phyloP scores from a whole-genome alignment of 2,113 vertebrate species.

The Promerops cafer region DNA sequence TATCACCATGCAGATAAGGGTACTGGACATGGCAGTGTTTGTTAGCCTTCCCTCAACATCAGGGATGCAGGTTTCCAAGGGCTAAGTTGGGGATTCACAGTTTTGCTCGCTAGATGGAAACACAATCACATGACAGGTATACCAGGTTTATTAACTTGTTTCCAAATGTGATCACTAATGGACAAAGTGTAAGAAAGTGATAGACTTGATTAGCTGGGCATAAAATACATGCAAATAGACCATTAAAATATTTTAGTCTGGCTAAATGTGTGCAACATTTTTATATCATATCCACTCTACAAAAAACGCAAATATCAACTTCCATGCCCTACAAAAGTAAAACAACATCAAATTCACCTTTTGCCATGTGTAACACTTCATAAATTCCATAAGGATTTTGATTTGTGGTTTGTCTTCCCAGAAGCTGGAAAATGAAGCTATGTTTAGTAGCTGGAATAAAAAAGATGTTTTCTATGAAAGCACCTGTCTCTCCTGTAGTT shows the following conservation, averaged over 20 bases:
- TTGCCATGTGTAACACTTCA: not conserved
- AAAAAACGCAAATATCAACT: not conserved
- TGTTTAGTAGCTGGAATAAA: not conserved
- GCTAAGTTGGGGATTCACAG: not conserved
- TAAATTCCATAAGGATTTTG: not conserved
- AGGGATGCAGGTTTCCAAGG: not conserved
- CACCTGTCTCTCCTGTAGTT: not conserved
- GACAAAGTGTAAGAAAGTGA: not conserved
- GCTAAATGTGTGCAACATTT: not conserved
- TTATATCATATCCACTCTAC: not conserved
- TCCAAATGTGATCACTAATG: not conserved
- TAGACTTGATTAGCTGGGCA: not conserved
- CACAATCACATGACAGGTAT: not conserved
- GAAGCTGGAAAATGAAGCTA: not conserved
- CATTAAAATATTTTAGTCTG: not conserved
- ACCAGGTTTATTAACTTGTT: not conserved
- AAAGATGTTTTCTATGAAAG: not conserved
- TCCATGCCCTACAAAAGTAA: not conserved
- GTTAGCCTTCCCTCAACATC: not conserved
- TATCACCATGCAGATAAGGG: not conserved
- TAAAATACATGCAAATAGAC: not conserved
- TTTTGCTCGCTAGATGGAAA: not conserved
- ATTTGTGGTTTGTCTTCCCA: not conserved
- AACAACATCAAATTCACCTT: not conserved
- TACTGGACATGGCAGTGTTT: not conserved